Evolutionary conservation across 2,797 vertebrate species (phyloP).

Genomic region (Rhabdophis nuchalis): DNA sequence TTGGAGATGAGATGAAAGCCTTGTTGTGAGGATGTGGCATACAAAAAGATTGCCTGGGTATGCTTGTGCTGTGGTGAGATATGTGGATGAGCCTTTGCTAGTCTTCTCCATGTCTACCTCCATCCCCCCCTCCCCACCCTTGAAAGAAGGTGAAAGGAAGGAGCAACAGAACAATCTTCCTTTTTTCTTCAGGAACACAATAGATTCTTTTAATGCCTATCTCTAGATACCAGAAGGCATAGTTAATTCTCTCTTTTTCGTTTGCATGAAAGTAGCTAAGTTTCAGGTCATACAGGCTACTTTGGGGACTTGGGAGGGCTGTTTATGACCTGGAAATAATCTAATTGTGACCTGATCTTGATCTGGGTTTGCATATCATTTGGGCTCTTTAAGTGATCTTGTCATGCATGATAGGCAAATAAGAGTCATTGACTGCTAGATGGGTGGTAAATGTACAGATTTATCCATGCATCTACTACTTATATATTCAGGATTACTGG

Average conservation of each 20-base stretch:
- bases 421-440: neutral
- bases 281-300: neutral
- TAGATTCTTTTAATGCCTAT: neutral
- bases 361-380: neutral
- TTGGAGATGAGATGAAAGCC: neutral
- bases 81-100: neutral
- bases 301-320: neutral
- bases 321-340: neutral
- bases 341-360: neutral
- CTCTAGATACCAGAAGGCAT: neutral
- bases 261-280: neutral
- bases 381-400: neutral
- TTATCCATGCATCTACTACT: neutral
- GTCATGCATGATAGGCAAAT: neutral
- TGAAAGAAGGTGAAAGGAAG: neutral
- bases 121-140: neutral
- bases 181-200: neutral
- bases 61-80: neutral
- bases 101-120: neutral
- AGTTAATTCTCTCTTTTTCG: neutral
- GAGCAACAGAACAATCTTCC: neutral
- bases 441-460: neutral
- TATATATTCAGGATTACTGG: neutral
- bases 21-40: neutral
- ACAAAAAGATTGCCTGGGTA: neutral